Conservation (phyloP, 2,888 invertebrate genomes). For the Unio delphinus region DNA sequence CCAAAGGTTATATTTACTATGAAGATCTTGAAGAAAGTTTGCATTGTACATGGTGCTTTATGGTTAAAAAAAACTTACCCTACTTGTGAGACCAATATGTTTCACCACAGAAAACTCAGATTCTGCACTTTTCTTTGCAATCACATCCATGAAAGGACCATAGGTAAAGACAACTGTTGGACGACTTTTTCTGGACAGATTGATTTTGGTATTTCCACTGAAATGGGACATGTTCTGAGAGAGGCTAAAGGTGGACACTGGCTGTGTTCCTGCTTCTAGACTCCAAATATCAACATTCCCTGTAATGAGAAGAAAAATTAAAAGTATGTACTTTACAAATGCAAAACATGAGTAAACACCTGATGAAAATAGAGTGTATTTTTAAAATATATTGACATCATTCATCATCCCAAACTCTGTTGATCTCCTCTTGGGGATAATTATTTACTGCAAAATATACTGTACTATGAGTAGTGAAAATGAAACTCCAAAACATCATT, state of each 20-base stretch:
- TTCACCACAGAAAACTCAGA: slow-evolving; percentile 13
- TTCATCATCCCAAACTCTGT: neutral
- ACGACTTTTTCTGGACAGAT: slow-evolving; percentile 16
- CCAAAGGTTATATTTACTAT: too few species aligned
- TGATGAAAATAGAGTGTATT: too few species aligned
- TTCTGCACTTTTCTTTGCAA: slow-evolving; percentile 8
- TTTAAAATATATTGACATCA: neutral
- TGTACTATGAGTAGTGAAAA: neutral
- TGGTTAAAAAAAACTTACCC: slow-evolving; percentile 5
- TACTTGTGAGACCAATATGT: slow-evolving; percentile 10
- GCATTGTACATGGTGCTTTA: too few species aligned
- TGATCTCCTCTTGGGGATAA: neutral
- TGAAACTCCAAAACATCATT: too few species aligned
- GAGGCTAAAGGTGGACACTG: slow-evolving; percentile 20
- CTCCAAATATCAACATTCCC: slow-evolving; percentile 65
- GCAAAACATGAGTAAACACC: too few species aligned
- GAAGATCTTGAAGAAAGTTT: too few species aligned
- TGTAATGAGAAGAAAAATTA: slow-evolving; percentile 16
- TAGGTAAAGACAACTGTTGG: slow-evolving; percentile 21
- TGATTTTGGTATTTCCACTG: slow-evolving; percentile 4
- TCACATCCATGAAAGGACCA: slow-evolving; percentile 35
- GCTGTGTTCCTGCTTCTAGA: slow-evolving; percentile 42
- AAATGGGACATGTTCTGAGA: slow-evolving; percentile 34
- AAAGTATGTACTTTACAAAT: too few species aligned
- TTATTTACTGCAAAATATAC: neutral